Evolutionary conservation across 1,140 invertebrate genomes (phyloP).

Genomic region (Drosophila asahinai): DNA sequence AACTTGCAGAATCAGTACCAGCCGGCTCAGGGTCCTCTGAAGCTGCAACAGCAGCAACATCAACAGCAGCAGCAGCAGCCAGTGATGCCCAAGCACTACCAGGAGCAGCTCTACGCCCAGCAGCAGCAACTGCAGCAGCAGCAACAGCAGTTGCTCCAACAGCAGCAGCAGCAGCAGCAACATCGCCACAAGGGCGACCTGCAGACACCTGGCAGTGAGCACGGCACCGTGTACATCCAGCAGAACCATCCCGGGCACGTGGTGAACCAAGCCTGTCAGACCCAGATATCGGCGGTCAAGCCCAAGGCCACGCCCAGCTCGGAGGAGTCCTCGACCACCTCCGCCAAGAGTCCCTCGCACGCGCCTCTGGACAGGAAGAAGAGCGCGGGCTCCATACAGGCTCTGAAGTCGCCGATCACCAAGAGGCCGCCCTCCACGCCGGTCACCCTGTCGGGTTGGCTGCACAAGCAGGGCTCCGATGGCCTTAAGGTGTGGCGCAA

Average conservation of each 20-base stretch:
- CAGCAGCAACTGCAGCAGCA: constrained; percentile 62
- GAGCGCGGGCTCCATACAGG: constrained; percentile 87
- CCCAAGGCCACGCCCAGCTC: constrained; percentile 80
- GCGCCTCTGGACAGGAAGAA: constrained; percentile 88
- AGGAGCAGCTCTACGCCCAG: constrained; percentile 73
- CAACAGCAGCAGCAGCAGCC: constrained; percentile 41
- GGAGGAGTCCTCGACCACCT: constrained; percentile 72
- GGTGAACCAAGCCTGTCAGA: constrained; percentile 84
- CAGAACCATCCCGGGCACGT: constrained; percentile 84
- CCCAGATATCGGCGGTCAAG: constrained; percentile 76
- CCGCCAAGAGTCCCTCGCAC: constrained; percentile 83
- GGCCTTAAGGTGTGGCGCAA: constrained; percentile 97
- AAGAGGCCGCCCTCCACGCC: constrained; percentile 91
- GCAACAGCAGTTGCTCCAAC: constrained; percentile 55
- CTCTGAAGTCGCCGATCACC: constrained; percentile 90
- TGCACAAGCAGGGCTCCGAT: constrained; percentile 96
- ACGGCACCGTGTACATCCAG: constrained; percentile 83
- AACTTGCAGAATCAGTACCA: constrained; percentile 80
- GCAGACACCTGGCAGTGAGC: constrained; percentile 77
- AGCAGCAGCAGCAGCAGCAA: constrained; percentile 75
- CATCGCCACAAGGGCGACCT: constrained; percentile 74
- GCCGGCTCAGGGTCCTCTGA: constrained; percentile 74
- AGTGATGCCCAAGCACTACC: constrained; percentile 68
- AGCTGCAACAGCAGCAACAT: constrained; percentile 65
- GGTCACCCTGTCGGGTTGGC: constrained; percentile 94